phyloP scores from a whole-genome alignment of 2,797 vertebrate genomes.

The Eulemur coronatus region DNA sequence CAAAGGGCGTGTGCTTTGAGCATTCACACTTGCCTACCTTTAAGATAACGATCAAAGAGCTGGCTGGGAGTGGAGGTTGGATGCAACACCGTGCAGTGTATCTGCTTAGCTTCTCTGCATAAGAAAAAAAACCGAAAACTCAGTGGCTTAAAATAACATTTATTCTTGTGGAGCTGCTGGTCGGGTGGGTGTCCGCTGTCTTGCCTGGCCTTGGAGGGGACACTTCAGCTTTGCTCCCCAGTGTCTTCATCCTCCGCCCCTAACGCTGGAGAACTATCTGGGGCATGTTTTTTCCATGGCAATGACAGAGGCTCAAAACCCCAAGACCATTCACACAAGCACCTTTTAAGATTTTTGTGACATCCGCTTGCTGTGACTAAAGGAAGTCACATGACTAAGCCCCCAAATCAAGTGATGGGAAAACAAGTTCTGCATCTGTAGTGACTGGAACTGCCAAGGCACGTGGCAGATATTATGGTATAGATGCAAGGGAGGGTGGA shows the following conservation, averaged over 20 bases:
- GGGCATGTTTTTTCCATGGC: not conserved
- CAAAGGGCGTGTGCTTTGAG: not conserved
- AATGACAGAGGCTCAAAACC: not conserved
- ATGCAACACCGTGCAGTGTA: too few species aligned
- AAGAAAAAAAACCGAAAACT: not conserved
- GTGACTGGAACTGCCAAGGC: not conserved
- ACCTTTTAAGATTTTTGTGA: not conserved
- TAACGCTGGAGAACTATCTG: not conserved
- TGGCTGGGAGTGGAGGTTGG: not conserved
- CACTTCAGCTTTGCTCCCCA: not conserved
- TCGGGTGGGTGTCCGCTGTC: not conserved
- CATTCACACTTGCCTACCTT: not conserved
- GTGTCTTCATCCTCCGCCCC: not conserved
- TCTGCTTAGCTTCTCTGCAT: not conserved
- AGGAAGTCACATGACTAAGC: not conserved
- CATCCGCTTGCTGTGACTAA: not conserved
- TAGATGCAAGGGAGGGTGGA: not conserved
- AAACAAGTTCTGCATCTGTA: not conserved
- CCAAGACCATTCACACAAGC: not conserved
- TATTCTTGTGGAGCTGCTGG: not conserved
- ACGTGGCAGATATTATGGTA: fast-evolving
- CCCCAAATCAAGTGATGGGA: not conserved
- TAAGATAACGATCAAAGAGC: not conserved
- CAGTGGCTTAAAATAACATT: not conserved
- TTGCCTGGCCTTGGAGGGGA: not conserved